Evolutionary conservation across 2,888 invertebrate species (phyloP), one percentile per base, ranked within the genome.

Genomic region (Acanthoscelides obtectus): DNA sequence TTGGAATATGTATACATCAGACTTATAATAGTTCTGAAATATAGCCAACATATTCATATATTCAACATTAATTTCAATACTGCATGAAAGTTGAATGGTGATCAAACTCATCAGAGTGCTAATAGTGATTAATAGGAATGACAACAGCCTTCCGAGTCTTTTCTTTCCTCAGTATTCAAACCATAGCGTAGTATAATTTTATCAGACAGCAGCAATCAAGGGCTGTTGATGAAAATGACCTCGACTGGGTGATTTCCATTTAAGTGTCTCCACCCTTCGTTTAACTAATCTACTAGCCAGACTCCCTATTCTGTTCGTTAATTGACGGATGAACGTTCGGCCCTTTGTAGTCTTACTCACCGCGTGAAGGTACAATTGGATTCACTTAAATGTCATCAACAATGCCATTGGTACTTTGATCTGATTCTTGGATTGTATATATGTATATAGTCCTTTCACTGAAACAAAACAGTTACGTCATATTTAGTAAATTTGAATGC

Each of bases 181-280:
- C 45, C 45, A 17, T 45, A 12, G 5, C 17, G 12, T 45, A 1
- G 12, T 12, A 69, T 69, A 66, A 69, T 45, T 45, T 45, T 45
- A 45, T 45, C 45, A 45, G 45, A 17, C 45, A 45, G 1, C 45
- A 70, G 27, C 74, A 22, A 72, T 71, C 73, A 73, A 72, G 72
- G 75, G 74, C 72, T 71, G 69, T 74, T 78, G 75, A 80, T 80
- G 77, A 76, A 80, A 80, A 79, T 76, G 80, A 80, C 80, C 80
- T 80, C 76, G 75, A 74, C 75, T 73, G 75, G 74, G 77, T 73
- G 75, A 74, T 77, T 77, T 77, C 75, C 74, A 75, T 76, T 74
- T 73, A 73, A 66, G 64, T 73, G 74, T 71, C 71, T 73, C 75
- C 77, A 78, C 78, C 77, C 79, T 77, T 73, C 77, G 74, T 71